Percentiles rank a stretch among this genome's conserved stretches.
Conservation (phyloP, 2,888 invertebrate species). For the Archips crataeganus region DNA sequence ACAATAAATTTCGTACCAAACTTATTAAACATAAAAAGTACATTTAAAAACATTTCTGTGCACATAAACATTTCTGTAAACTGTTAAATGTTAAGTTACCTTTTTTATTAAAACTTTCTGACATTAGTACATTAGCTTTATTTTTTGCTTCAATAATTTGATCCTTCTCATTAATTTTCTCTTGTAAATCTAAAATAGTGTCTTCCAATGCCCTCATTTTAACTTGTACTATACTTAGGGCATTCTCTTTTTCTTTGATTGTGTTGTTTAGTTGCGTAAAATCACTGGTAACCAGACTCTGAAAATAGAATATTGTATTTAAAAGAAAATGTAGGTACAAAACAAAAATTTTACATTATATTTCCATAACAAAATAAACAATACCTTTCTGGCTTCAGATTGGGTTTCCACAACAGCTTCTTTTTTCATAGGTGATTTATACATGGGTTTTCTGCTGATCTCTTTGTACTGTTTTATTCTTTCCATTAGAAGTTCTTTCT, state of each 20-base stretch:
- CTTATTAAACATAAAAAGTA: neutral
- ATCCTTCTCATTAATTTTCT: conserved; percentile 93
- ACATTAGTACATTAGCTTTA: conserved; percentile 91
- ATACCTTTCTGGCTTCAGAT: conserved; percentile 51
- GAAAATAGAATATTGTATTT: too few species aligned
- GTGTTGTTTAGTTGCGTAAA: conserved; percentile 86
- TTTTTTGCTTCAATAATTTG: conserved; percentile 93
- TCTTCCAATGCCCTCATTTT: conserved; percentile 89
- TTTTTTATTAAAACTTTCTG: conserved; percentile 90
- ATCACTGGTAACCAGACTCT: conserved; percentile 73
- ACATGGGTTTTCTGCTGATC: conserved; percentile 77
- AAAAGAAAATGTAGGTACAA: too few species aligned
- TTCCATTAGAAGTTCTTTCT: conserved; percentile 80
- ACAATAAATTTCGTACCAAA: neutral
- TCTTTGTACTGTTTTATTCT: conserved; percentile 82
- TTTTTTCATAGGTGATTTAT: conserved; percentile 60
- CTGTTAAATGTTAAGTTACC: conserved; percentile 56
- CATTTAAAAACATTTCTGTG: neutral
- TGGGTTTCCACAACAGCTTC: conserved; percentile 57
- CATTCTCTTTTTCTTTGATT: conserved; percentile 85
- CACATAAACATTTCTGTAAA: too few species aligned
- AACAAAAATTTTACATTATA: neutral
- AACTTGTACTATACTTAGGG: conserved; percentile 73
- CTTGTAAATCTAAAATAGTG: conserved; percentile 92
- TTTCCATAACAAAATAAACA: neutral